Conservation (phyloP, 2,113 vertebrate genomes). For the Lutjanus erythropterus region DNA sequence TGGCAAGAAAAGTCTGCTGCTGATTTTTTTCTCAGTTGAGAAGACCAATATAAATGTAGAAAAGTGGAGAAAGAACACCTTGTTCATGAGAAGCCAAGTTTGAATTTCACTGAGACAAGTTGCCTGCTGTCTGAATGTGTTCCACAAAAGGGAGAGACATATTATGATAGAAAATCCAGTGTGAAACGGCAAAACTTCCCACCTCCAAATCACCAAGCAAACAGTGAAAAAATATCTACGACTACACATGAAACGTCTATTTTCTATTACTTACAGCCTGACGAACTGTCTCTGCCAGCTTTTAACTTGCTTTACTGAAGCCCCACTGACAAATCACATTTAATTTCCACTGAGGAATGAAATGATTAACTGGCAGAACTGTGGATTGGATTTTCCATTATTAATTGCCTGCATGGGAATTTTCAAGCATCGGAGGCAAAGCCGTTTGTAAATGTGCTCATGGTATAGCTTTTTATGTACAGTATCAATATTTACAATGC, state of each 20-base stretch:
- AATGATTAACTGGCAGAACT: conserved; percentile 23
- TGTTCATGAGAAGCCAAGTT: too few relatives aligned
- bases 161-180: too few relatives aligned
- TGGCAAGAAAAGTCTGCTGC: too few relatives aligned
- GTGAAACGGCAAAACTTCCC: too few relatives aligned
- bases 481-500: conserved; percentile 14
- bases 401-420: conserved; percentile 15
- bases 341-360: conserved; percentile 27
- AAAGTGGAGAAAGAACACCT: too few relatives aligned
- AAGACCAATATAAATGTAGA: too few relatives aligned
- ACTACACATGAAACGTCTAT: neutral
- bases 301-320: conserved; percentile 18
- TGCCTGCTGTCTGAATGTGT: too few relatives aligned
- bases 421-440: neutral
- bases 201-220: too few relatives aligned
- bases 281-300: conserved; percentile 22
- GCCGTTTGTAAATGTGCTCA: neutral
- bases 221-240: too few relatives aligned
- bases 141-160: too few relatives aligned
- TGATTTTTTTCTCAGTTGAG: too few relatives aligned
- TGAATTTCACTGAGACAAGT: too few relatives aligned
- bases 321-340: conserved; percentile 15
- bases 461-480: neutral
- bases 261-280: conserved; percentile 7
- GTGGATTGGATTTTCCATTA: conserved; percentile 5